Conservation (phyloP, 2,797 vertebrate species). For the Apogon hyalosoma region DNA sequence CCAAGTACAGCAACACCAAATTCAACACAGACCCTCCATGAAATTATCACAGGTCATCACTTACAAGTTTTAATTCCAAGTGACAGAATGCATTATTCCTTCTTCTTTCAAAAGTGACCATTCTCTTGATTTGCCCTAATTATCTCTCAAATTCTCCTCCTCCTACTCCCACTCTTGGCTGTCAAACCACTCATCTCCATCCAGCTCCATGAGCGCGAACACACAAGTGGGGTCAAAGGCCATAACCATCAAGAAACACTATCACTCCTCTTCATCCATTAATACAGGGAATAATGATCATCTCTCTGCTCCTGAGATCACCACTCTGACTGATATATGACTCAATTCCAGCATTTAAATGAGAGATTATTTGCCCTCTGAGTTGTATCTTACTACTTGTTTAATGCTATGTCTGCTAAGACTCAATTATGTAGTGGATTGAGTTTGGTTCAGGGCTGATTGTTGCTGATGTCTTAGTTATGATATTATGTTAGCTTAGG, state of each 20-base stretch:
- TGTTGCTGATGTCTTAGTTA: conserved; percentile 47
- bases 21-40: background rate
- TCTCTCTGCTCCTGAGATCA: conserved; percentile 53
- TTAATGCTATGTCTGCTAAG: conserved; percentile 58
- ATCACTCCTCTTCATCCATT: conserved; percentile 73
- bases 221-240: conserved; percentile 72
- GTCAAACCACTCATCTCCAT: conserved; percentile 75
- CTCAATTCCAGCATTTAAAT: conserved; percentile 48
- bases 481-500: conserved; percentile 27
- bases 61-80: background rate
- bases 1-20: too few species aligned
- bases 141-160: conserved; percentile 41
- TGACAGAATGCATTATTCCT: conserved; percentile 7
- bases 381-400: conserved; percentile 50
- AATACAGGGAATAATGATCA: conserved; percentile 69
- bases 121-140: conserved; percentile 54
- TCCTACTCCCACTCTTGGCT: conserved; percentile 68
- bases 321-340: conserved; percentile 60
- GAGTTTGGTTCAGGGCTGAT: conserved; percentile 30
- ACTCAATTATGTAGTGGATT: conserved; percentile 46
- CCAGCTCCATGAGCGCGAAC: conserved; percentile 61
- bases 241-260: conserved; percentile 61
- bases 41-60: background rate
- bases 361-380: conserved; percentile 36
- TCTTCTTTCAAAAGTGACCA: conserved; percentile 2